Base-by-base conservation (phyloP, 2,113 vertebrate species). In the Cepphus grylle region DNA sequence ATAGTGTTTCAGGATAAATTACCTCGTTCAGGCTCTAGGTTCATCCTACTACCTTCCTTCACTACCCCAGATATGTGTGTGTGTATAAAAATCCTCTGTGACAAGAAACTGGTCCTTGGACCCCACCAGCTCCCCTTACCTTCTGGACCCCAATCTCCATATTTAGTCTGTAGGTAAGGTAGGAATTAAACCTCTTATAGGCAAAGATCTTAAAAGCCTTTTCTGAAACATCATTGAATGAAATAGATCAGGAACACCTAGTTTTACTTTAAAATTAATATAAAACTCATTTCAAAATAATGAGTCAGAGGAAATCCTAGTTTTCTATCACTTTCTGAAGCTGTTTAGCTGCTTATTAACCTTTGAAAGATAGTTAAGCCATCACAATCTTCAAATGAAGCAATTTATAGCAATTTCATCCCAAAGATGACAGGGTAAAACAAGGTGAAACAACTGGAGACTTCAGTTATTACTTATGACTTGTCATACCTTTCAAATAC, bases 1-100 rank as follows among this genome's bases (percentile, higher is more conserved):
- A 30, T 25, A 80, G 5, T 32, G 6, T 43, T 82, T 49, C 34
- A 49, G 40, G 30, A 62, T 36, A 80, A 69, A 78, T 88, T 83
- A 42, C 5, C 15, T 26, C 16, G 7, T 5, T 82, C 38, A 70
- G n/a, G 8, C 40, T 49, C 21, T 55, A 74, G 7, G 27, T 90
- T 85, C 40, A 40, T 69, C 27, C 27, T 80, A 21, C 43, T 59
- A 26, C 52, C 65, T 84, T 86, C 34, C 89, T 71, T 59, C 22
- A 20, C 21, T 53, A 62, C 7, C 2, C 6, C 7, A 58, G 21
- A 1, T 23, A 12, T 36, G 8, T 27, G 3, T 13, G 1, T 27
- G 2, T 69, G 6, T 61, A 12, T 38, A 42, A 55, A 77, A 92
- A 30, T 19, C 6, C 22, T 52, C 13, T 34, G 14, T 16, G 23